A percentile compares a stretch with the other conserved stretches of the same genome.
Conservation (phyloP, 2,797 vertebrate genomes). For the Salmo trutta region DNA sequence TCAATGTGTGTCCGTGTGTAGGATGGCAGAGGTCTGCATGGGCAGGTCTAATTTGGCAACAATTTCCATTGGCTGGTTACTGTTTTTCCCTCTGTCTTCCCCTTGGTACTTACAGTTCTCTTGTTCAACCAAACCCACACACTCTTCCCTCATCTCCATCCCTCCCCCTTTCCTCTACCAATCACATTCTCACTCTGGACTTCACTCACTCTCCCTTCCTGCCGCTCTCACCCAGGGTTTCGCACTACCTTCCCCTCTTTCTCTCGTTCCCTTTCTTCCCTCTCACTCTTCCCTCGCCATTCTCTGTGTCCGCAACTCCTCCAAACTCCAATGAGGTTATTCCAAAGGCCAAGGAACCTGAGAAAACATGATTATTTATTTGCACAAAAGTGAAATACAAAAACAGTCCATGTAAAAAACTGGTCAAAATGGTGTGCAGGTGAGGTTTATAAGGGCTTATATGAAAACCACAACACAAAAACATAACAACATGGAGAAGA, state of each 20-base stretch:
- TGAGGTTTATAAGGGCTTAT: too few species aligned
- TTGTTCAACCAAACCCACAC: not conserved
- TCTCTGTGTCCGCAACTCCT: constrained; percentile 4
- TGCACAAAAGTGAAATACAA: too few species aligned
- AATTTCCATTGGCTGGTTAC: too few species aligned
- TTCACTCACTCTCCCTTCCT: not conserved
- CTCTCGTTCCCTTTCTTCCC: constrained; percentile 1
- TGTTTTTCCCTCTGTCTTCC: too few species aligned
- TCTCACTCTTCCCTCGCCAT: not conserved
- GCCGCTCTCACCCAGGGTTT: constrained; percentile 4
- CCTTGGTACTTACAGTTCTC: not conserved
- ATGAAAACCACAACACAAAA: not conserved
- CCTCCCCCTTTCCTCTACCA: constrained; percentile 1
- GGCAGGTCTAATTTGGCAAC: too few species aligned
- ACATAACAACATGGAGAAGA: not conserved
- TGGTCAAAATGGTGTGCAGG: too few species aligned
- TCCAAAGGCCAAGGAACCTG: too few species aligned
- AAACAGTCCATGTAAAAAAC: too few species aligned
- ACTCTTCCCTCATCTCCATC: constrained; percentile 5
- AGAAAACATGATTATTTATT: not conserved
- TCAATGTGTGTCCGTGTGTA: too few species aligned
- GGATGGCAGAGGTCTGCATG: too few species aligned
- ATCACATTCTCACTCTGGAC: not conserved
- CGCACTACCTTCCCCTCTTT: constrained; percentile 6
- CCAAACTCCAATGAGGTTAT: not conserved